These are phyloP conservation scores for Nannobrachium achirus DNA, from an alignment of 2,113 vertebrate genomes.

Conservation along the genomic window DNA sequence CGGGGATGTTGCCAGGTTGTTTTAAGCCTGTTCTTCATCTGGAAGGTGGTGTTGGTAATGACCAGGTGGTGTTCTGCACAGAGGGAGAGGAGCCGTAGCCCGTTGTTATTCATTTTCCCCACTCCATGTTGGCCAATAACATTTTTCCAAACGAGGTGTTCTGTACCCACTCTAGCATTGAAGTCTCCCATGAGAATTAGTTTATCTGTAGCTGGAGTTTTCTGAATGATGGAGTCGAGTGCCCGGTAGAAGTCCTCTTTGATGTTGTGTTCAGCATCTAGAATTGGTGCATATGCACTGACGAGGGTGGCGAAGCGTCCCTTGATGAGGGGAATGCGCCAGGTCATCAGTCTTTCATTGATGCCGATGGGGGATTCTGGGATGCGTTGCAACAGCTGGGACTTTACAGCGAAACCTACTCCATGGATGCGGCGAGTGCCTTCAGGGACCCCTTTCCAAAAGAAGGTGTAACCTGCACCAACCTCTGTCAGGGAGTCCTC, in stretches of 20 bases:
- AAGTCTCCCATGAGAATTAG: too few relatives aligned
- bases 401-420: not conserved
- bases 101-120: too few relatives aligned
- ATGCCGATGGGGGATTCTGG: not conserved
- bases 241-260: not conserved
- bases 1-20: not conserved
- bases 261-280: not conserved
- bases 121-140: too few relatives aligned
- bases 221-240: not conserved
- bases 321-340: too few relatives aligned
- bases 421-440: not conserved
- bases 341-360: not conserved
- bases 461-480: too few relatives aligned
- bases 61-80: too few relatives aligned
- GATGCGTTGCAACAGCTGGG: not conserved
- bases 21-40: not conserved
- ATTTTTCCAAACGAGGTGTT: too few relatives aligned
- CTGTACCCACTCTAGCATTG: too few relatives aligned
- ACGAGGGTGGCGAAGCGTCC: not conserved
- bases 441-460: not conserved
- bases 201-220: too few relatives aligned
- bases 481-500: too few relatives aligned
- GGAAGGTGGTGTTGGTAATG: too few relatives aligned
- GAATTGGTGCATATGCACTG: not conserved
- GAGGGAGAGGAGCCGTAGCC: too few relatives aligned